A percentile compares a stretch with the other conserved stretches of the same genome.
These are phyloP conservation scores for Temnopleurus reevesii DNA, from an alignment of 53 echinoderm and acorn worm genomes.

Conservation along the genomic window DNA sequence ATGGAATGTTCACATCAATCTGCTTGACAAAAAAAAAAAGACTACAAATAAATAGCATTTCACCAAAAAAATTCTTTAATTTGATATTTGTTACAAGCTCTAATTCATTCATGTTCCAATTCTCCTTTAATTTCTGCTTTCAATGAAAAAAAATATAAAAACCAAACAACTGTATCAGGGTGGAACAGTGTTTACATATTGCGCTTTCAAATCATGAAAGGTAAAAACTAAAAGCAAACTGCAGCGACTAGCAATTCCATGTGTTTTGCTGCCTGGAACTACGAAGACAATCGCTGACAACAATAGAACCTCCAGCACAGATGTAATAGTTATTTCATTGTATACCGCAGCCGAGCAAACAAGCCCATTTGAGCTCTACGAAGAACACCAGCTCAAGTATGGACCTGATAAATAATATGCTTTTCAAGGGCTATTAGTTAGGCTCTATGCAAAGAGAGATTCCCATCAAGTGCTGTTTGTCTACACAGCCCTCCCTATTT, in stretches of 20 bases:
- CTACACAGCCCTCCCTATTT: background rate
- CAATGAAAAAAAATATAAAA: background rate
- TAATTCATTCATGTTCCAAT: too few species aligned
- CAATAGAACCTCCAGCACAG: background rate
- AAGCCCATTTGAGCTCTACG: background rate
- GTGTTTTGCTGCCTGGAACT: background rate
- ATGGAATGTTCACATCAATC: too few species aligned
- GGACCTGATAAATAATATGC: constrained; percentile 33
- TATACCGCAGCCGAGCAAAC: constrained; percentile 10
- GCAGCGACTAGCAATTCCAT: background rate
- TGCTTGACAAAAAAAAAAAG: too few species aligned
- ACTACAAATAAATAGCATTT: too few species aligned
- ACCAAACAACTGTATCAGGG: background rate
- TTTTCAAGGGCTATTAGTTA: constrained; percentile 22
- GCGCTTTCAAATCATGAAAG: too few species aligned
- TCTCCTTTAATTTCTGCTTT: background rate
- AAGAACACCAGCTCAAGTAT: constrained; percentile 2
- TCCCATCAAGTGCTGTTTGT: constrained; percentile 37
- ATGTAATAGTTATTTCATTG: constrained; percentile 13
- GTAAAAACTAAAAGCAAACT: background rate
- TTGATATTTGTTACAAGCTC: too few species aligned
- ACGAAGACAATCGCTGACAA: background rate
- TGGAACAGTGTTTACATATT: constrained; percentile 7
- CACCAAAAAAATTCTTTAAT: too few species aligned
- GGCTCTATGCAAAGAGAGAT: constrained; percentile 14